These are phyloP conservation scores for Onychostruthus taczanowskii DNA, from an alignment of 2,113 vertebrate species.

Conservation along the genomic window DNA sequence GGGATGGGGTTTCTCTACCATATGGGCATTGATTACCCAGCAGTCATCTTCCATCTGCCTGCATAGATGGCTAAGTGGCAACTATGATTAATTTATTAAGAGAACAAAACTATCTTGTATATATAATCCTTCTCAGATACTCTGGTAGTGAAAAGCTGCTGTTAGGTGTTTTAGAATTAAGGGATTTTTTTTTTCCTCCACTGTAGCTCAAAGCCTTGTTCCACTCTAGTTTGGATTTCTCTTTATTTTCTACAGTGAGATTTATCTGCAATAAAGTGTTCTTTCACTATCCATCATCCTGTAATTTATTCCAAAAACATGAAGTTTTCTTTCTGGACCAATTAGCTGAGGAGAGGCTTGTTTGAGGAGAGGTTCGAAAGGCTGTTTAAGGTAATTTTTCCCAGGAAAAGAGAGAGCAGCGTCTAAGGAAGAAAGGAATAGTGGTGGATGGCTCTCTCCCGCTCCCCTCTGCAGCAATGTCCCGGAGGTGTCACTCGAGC, in stretches of 20 bases:
- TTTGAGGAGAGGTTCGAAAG: not conserved
- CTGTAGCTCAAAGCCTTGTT: not conserved
- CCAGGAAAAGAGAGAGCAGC: not conserved
- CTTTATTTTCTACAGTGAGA: not conserved
- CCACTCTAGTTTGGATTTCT: not conserved
- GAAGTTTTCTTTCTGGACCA: not conserved
- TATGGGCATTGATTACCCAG: not conserved
- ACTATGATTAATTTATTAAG: not conserved
- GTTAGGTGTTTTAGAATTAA: not conserved
- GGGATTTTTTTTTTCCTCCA: fast-evolving
- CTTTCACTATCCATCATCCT: not conserved
- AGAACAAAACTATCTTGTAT: not conserved
- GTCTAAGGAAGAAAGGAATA: not conserved
- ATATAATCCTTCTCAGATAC: not conserved
- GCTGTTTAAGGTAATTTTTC: not conserved
- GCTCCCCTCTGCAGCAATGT: not conserved
- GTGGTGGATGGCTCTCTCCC: not conserved
- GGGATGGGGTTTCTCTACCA: not conserved
- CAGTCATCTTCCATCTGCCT: not conserved
- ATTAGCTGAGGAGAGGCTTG: not conserved
- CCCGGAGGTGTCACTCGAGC: not conserved
- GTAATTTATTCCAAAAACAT: not conserved
- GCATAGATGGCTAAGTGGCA: not conserved
- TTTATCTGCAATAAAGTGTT: not conserved
- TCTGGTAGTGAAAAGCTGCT: not conserved